Percentiles rank a stretch among this genome's conserved stretches.
Evolutionary conservation across 2,113 vertebrate species (phyloP).

Genomic region (Ciconia maguari): DNA sequence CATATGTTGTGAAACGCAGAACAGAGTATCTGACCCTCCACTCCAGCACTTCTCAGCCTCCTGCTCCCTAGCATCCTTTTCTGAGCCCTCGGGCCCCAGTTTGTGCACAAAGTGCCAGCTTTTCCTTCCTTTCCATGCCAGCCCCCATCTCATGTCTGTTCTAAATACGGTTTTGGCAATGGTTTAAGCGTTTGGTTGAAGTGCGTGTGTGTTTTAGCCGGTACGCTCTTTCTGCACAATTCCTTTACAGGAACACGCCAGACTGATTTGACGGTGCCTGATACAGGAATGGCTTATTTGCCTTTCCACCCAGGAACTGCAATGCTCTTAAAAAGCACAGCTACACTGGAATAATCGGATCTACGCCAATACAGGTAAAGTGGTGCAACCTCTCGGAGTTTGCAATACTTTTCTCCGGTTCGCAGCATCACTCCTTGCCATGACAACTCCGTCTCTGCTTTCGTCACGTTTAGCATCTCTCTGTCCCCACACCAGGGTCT

Average conservation of each 20-base stretch:
- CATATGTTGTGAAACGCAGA: slow-evolving; percentile 17
- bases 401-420: not conserved
- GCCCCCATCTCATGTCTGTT: not conserved
- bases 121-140: slow-evolving; percentile 21
- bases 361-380: not conserved
- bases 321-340: not conserved
- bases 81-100: not conserved
- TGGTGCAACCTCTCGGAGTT: accelerated
- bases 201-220: not conserved
- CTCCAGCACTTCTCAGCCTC: not conserved
- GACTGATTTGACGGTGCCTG: not conserved
- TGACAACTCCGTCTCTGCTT: not conserved
- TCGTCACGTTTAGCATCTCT: not conserved
- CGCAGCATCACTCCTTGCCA: not conserved
- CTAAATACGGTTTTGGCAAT: slow-evolving; percentile 19
- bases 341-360: not conserved
- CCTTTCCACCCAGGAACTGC: not conserved
- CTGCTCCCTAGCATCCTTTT: not conserved
- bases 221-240: not conserved
- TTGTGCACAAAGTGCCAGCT: slow-evolving; percentile 18
- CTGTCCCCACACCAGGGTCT: not conserved
- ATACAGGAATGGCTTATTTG: not conserved
- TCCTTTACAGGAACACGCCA: not conserved
- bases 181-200: not conserved
- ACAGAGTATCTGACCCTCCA: not conserved